Evolutionary conservation across 2,113 vertebrate genomes (phyloP), one percentile per base, ranked within the genome.

Genomic region (Bos javanicus): DNA sequence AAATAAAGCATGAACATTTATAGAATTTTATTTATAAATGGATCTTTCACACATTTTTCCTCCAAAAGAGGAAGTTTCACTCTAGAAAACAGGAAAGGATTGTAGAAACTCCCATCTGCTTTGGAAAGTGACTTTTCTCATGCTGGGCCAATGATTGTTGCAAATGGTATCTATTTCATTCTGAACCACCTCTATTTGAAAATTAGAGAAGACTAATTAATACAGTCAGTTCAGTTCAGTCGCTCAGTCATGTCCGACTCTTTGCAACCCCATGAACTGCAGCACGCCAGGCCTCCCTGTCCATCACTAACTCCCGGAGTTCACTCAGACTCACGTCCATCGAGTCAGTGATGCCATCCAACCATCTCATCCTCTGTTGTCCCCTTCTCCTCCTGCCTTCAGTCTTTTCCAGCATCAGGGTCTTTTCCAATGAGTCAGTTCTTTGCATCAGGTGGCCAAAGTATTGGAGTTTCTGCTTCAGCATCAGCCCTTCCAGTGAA

Each of bases 11-110:
- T 67, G 36, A 39, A 36, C 36, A 83, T 86, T 89, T 89, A 93
- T 85, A 94, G 52, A 5, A 30, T 89, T 96, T 97, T 95, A 87
- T 96, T 97, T 94, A 90, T 94, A 96, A 94, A 91, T 90, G 59
- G 19, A 21, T 92, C 76, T 89, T 87, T 95, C 67, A 97, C 93
- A 62, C 78, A 26, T 88, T 6, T 92, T 98, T 97, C 52, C 62
- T 88, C 30, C 25, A n/a, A 57, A 80, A 85, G 60, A 43, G 93
- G 86, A 94, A 89, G 80, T 81, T 94, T 59, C 86, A 56, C 48
- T 84, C 56, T 94, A 82, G 88, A 60, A 94, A 97, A 96, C 87
- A 92, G 96, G 95, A 96, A 96, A 96, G 52, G 50, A 43, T 86
- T 67, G 25, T 60, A n/a, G 60, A 91, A 85, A 91, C 78, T 97